Evolutionary conservation across 2,888 invertebrate genomes (phyloP), one percentile per base, ranked within the genome.

Genomic region (Tillus elongatus): DNA sequence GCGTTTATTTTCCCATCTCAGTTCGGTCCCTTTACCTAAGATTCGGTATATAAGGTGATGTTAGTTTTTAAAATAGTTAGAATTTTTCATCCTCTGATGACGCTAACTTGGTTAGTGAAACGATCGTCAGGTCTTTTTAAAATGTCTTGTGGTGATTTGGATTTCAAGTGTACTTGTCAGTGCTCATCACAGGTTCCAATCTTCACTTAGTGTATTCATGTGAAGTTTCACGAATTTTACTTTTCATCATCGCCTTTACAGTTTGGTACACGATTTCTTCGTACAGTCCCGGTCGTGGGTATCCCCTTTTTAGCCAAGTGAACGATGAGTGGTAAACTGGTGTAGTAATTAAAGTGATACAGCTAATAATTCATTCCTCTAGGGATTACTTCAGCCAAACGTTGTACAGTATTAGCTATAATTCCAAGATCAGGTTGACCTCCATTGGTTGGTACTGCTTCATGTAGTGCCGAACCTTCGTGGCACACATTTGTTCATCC

Each of bases 371-470:
- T 37, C 19, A 38, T 11, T 14, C 35, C 12, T 13, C 19, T 9
- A 32, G 37, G 38, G 9, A 41, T 31, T 15, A 15, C 35, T 34
- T 33, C 16, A 28, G 28, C 15, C 30, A 41, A 30, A 11, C 30
- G 30, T 2, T 12, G 9, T 12, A 30, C 11, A 11, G 13, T 9
- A 30, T 10, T 30, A n/a, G n/a, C n/a, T n/a, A n/a, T n/a, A n/a
- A n/a, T n/a, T n/a, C n/a, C n/a, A n/a, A n/a, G n/a, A n/a, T 40
- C 33, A 29, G 27, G 29, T 33, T 33, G 28, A 19, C 32, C 29
- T n/a, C n/a, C n/a, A 37, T 24, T 16, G 53, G 51, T 27, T 53
- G 35, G 38, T 55, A 57, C 26, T 57, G 53, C 41, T 54, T 56
- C 36, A 57, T 32, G 31, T 44, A 51, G 35, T 53, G 49, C 37